phyloP scores from a whole-genome alignment of 2,888 invertebrate species.

The Pammene fasciana region DNA sequence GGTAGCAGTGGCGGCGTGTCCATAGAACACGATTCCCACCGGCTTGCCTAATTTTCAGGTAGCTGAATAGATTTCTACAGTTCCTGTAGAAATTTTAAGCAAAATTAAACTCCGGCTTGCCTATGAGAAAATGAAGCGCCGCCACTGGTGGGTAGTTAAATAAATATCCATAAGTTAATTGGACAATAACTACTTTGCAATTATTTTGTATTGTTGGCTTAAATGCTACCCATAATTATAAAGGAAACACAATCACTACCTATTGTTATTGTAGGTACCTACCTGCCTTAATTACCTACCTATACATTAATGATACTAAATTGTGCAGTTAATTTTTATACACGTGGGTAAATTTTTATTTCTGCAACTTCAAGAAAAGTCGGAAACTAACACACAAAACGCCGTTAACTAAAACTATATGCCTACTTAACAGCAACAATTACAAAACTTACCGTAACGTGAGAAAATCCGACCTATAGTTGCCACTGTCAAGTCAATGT shows the following conservation, averaged over 20 bases:
- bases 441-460: constrained; percentile 67
- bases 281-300: neutral
- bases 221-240: neutral
- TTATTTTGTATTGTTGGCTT: constrained; percentile 9
- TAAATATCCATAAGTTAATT: neutral
- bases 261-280: neutral
- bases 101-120: no score
- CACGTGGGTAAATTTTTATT: constrained; percentile 17
- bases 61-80: no score
- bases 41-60: no score
- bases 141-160: neutral
- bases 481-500: constrained; percentile 61
- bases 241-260: neutral
- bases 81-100: no score
- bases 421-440: constrained; percentile 53
- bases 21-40: no score
- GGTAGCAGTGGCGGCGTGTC: no score
- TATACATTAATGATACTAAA: constrained; percentile 2
- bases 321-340: constrained; percentile 16
- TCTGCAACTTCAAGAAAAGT: constrained; percentile 28
- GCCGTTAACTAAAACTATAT: constrained; percentile 48
- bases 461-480: constrained; percentile 72
- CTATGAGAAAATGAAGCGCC: no score
- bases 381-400: constrained; percentile 44
- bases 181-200: neutral